A percentile compares a stretch with the other conserved stretches of the same genome.
Conservation (phyloP, 2,797 vertebrate genomes). For the Notolabrus celidotus region DNA sequence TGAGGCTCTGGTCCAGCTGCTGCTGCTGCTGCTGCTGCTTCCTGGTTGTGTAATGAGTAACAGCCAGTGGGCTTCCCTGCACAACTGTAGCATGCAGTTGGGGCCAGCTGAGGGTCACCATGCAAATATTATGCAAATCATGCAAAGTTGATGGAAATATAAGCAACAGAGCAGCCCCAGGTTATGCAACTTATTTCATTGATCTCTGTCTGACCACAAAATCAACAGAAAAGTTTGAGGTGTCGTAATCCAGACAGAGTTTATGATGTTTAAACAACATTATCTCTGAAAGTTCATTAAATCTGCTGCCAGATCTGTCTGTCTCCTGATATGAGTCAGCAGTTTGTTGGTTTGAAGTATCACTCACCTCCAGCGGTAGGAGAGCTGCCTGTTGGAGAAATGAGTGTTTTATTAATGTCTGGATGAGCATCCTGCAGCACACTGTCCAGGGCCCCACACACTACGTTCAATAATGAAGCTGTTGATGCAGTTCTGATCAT, state of each 20-base stretch:
- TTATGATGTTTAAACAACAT: background rate
- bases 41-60: conserved; percentile 59
- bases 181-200: background rate
- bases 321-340: conserved; percentile 7
- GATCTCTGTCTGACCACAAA: conserved; percentile 1
- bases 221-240: background rate
- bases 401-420: background rate
- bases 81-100: conserved; percentile 22
- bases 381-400: background rate
- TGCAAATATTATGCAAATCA: conserved; percentile 63
- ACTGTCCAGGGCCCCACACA: no score
- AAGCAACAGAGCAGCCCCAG: background rate
- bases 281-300: background rate
- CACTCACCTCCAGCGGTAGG: background rate
- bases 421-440: no score
- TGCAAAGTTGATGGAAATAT: conserved; percentile 60
- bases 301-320: background rate
- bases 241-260: background rate
- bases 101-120: conserved; percentile 34
- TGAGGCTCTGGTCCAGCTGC: conserved; percentile 54
- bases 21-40: conserved; percentile 55
- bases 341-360: background rate
- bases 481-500: no score
- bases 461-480: no score
- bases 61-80: conserved; percentile 54